Conservation (phyloP, 2,797 vertebrate genomes). For the Spheniscus humboldti region DNA sequence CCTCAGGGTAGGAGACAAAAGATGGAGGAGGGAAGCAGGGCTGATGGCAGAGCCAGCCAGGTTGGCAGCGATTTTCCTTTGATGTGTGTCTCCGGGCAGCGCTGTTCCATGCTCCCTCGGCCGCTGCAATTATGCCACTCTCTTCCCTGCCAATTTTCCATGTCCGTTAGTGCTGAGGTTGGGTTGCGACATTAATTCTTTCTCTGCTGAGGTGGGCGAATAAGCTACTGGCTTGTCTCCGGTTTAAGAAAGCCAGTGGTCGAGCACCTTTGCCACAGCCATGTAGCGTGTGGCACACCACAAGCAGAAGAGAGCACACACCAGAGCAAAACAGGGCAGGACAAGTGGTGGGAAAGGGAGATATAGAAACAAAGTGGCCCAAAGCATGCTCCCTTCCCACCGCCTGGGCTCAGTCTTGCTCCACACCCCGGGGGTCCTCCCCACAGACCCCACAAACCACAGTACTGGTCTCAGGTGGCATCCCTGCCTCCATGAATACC, state of each 20-base stretch:
- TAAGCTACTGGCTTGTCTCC: not conserved
- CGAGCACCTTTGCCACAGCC: not conserved
- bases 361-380: not conserved
- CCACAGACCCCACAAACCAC: not conserved
- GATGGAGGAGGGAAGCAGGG: not conserved
- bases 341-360: not conserved
- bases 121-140: not conserved
- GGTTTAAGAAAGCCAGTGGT: not conserved
- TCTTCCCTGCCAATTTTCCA: conserved; percentile 25
- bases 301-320: rapidly evolving
- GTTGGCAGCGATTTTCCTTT: not conserved
- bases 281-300: not conserved
- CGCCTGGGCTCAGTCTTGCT: not conserved
- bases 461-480: not conserved
- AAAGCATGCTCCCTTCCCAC: not conserved
- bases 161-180: not conserved
- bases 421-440: not conserved
- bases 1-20: not conserved
- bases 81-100: not conserved
- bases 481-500: not conserved
- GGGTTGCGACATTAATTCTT: not conserved
- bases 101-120: not conserved
- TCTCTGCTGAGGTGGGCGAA: not conserved
- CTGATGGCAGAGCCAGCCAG: not conserved
- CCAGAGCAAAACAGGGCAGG: not conserved